phyloP scores from a whole-genome alignment of 2,888 invertebrate genomes.

The Dicyrtomina minuta region DNA sequence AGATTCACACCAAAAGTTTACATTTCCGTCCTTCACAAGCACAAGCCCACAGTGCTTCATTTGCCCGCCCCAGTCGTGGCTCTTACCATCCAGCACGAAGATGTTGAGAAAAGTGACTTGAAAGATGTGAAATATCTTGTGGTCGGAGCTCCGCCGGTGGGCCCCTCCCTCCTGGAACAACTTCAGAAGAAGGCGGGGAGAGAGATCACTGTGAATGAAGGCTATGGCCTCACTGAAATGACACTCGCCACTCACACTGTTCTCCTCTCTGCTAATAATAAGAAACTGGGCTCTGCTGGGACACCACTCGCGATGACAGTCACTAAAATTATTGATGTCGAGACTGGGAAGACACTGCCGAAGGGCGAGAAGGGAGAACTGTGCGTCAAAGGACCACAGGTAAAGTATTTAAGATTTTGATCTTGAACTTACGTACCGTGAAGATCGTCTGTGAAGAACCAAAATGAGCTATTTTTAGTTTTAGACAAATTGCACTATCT shows the following conservation, averaged over 20 bases:
- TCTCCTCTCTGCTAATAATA: slow-evolving; percentile 34
- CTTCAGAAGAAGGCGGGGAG: slow-evolving; percentile 59
- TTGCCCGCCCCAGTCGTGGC: slow-evolving; percentile 76
- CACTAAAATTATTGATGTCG: slow-evolving; percentile 66
- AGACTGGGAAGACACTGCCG: slow-evolving; percentile 62
- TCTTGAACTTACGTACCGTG: no score
- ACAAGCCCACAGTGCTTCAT: slow-evolving; percentile 47
- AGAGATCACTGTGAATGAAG: slow-evolving; percentile 53
- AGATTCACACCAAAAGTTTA: slow-evolving; percentile 47
- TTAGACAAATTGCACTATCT: no score
- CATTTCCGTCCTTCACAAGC: slow-evolving; percentile 39
- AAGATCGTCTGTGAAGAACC: no score
- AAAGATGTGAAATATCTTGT: slow-evolving; percentile 66
- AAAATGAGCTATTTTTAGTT: no score
- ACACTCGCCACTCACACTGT: slow-evolving; percentile 38
- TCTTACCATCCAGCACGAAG: slow-evolving; percentile 71
- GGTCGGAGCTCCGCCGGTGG: slow-evolving; percentile 66
- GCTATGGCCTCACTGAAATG: slow-evolving; percentile 72
- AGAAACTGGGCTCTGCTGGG: slow-evolving; percentile 41
- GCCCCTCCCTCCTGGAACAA: slow-evolving; percentile 61
- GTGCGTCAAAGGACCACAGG: slow-evolving; percentile 66
- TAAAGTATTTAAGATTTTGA: no score
- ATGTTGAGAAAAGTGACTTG: slow-evolving; percentile 68
- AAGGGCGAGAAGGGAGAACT: slow-evolving; percentile 72
- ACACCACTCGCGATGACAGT: slow-evolving; percentile 59